A percentile compares a stretch with the other conserved stretches of the same genome.
Conservation (phyloP, 2,113 vertebrate species). For the Geococcyx californianus region DNA sequence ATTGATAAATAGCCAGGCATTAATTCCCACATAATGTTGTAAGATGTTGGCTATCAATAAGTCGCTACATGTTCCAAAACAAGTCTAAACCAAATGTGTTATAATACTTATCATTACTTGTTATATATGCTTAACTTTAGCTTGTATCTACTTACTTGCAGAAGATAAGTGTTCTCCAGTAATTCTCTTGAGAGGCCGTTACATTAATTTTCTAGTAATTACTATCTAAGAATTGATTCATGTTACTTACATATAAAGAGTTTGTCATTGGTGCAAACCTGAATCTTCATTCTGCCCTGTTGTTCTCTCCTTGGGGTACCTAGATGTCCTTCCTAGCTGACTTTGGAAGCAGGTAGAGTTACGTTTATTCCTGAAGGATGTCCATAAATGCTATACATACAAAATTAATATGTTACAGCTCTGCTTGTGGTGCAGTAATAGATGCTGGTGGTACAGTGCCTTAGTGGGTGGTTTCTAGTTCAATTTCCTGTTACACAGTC, state of each 20-base stretch:
- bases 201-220: constrained; percentile 1
- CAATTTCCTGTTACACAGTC: background rate
- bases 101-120: background rate
- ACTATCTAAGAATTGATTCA: background rate
- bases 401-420: background rate
- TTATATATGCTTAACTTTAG: background rate
- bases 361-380: background rate
- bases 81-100: background rate
- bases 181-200: background rate
- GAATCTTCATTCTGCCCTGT: background rate
- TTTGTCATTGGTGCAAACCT: background rate
- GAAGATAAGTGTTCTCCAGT: background rate
- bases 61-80: background rate
- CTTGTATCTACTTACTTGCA: background rate
- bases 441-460: background rate
- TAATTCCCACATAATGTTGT: background rate
- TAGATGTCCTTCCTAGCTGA: background rate
- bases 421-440: background rate
- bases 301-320: background rate
- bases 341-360: background rate
- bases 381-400: background rate
- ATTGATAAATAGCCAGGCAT: background rate
- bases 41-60: background rate
- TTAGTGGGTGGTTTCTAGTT: background rate
- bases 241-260: background rate